phyloP scores from a whole-genome alignment of 2,797 vertebrate genomes.

The Podargus strigoides region DNA sequence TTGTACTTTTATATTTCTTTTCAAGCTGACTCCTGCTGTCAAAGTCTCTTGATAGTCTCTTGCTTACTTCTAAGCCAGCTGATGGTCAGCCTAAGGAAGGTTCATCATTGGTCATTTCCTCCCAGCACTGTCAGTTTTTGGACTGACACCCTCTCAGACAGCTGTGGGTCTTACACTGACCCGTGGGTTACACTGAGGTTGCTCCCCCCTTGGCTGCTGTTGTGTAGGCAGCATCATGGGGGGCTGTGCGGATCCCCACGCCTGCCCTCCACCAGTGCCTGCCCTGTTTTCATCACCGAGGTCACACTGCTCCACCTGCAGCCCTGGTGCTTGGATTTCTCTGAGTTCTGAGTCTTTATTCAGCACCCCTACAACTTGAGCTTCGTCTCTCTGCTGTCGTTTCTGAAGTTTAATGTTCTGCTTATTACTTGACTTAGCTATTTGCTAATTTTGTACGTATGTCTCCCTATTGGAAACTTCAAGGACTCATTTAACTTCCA shows the following conservation, averaged over 20 bases:
- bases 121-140: not conserved
- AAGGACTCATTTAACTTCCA: not conserved
- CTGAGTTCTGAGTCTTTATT: not conserved
- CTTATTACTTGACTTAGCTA: not conserved
- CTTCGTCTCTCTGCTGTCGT: not conserved
- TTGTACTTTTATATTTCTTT: not conserved
- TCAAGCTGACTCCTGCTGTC: not conserved
- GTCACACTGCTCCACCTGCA: accelerated
- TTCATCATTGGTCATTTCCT: not conserved
- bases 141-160: not conserved
- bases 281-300: not conserved
- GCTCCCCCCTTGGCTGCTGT: not conserved
- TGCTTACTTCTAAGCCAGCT: not conserved
- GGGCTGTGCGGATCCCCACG: not conserved
- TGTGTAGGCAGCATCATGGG: not conserved
- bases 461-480: not conserved
- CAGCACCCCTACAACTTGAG: not conserved
- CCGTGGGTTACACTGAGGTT: accelerated
- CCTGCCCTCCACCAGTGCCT: not conserved
- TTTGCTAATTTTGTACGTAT: not conserved
- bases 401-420: not conserved
- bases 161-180: not conserved
- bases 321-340: accelerated
- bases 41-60: not conserved
- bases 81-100: not conserved